Percentiles rank a stretch among this genome's conserved stretches.
Evolutionary conservation across 1,140 invertebrate species (phyloP).

Genomic region (Zaprionus tsacasi): DNA sequence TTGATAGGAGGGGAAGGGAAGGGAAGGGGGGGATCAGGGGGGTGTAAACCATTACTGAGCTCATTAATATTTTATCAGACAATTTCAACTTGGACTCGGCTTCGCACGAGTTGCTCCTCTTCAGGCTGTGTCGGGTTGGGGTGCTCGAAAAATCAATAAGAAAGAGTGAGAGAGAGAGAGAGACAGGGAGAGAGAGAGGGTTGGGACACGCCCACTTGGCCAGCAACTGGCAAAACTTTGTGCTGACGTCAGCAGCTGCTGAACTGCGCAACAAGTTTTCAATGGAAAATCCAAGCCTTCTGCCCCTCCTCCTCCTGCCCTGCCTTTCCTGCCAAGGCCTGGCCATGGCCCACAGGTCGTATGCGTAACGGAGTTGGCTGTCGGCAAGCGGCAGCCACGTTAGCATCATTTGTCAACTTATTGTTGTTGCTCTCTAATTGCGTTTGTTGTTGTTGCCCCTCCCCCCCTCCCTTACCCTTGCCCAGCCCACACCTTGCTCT

Average conservation of each 20-base stretch:
- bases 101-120: background rate
- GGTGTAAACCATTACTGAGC: background rate
- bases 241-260: conserved; percentile 62
- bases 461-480: background rate
- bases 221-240: conserved; percentile 25
- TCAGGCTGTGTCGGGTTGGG: background rate
- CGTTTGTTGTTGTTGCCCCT: conserved; percentile 26
- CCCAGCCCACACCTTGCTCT: background rate
- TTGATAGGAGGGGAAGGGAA: background rate
- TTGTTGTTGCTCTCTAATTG: conserved; percentile 20
- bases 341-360: conserved; percentile 33
- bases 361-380: conserved; percentile 19
- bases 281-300: conserved; percentile 11
- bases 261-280: conserved; percentile 62
- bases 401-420: conserved; percentile 42
- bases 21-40: background rate
- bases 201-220: conserved; percentile 28
- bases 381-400: background rate
- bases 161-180: conserved; percentile 17
- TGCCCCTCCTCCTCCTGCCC: background rate
- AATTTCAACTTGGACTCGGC: background rate
- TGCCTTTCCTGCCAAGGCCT: conserved; percentile 1
- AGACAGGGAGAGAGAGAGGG: background rate
- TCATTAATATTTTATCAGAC: background rate
- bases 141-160: conserved; percentile 63